Conservation (phyloP, 2,113 vertebrate genomes). For the Mesitornis unicolor region DNA sequence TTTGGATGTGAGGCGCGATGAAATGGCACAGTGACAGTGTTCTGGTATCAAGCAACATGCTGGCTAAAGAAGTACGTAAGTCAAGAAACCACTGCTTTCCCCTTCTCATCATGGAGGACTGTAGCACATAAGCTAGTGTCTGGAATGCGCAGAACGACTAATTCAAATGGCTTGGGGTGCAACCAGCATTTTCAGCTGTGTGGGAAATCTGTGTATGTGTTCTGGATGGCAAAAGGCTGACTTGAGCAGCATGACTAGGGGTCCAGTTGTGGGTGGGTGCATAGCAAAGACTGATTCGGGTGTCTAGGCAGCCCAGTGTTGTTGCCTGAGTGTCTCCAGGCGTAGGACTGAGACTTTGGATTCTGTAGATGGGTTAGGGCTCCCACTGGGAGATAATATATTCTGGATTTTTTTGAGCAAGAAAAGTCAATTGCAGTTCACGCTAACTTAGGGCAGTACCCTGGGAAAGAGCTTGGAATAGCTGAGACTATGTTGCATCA, state of each 20-base stretch:
- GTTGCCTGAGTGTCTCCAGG: not conserved
- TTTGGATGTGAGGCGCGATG: not conserved
- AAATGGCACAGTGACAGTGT: not conserved
- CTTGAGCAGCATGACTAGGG: not conserved
- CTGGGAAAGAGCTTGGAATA: constrained; percentile 19
- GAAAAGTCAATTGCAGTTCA: not conserved
- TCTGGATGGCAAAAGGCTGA: not conserved
- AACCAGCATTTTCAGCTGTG: not conserved
- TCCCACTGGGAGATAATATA: constrained; percentile 20
- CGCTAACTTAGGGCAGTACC: not conserved
- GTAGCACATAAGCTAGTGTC: not conserved
- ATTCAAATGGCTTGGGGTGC: not conserved
- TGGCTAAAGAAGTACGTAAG: not conserved
- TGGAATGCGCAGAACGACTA: not conserved
- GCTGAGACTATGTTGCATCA: not conserved
- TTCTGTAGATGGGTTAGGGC: not conserved
- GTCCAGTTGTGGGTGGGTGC: not conserved
- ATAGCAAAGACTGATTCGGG: not conserved
- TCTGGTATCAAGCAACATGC: not conserved
- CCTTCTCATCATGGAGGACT: not conserved
- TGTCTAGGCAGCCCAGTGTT: not conserved
- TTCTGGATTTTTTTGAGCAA: not conserved
- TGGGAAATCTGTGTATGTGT: not conserved
- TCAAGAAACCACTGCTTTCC: not conserved
- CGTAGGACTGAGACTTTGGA: not conserved